These are phyloP conservation scores for Carpatolechia fugitivella DNA, from an alignment of 2,888 invertebrate genomes.

Conservation along the genomic window DNA sequence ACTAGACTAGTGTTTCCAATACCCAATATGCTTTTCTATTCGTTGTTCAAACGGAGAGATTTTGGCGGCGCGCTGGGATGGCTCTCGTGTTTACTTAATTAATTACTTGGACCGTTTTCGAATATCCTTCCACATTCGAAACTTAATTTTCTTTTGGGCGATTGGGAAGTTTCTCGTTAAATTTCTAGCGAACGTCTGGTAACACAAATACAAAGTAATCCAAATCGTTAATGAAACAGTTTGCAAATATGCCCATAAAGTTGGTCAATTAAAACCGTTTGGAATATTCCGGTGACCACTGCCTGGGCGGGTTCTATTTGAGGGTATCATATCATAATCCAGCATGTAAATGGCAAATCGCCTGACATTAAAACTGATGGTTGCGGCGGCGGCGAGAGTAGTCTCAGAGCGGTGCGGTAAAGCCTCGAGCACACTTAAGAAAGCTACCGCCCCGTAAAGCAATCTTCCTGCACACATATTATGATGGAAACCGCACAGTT, in stretches of 20 bases:
- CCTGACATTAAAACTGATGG: background rate
- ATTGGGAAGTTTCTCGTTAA: constrained; percentile 55
- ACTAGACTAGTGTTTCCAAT: background rate
- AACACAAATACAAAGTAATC: constrained; percentile 69
- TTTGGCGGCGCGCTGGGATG: constrained; percentile 27
- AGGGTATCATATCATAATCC: background rate
- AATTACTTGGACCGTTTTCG: constrained; percentile 46
- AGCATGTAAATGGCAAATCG: background rate
- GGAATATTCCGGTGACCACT: no score
- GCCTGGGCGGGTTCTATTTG: background rate
- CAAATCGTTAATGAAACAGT: constrained; percentile 58
- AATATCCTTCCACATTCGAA: constrained; percentile 46
- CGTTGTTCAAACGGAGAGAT: constrained; percentile 4
- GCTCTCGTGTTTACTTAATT: constrained; percentile 52
- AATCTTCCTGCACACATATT: no score
- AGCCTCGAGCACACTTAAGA: background rate
- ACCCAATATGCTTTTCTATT: background rate
- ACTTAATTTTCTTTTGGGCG: constrained; percentile 59
- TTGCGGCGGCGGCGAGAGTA: background rate
- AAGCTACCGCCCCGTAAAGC: no score
- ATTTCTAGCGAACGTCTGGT: constrained; percentile 45
- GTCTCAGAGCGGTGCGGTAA: background rate
- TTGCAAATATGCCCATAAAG: constrained; percentile 13
- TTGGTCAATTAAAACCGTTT: background rate
- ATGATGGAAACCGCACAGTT: no score